Base-by-base conservation (phyloP, 2,113 vertebrate genomes). In the Syngnathus typhle region DNA sequence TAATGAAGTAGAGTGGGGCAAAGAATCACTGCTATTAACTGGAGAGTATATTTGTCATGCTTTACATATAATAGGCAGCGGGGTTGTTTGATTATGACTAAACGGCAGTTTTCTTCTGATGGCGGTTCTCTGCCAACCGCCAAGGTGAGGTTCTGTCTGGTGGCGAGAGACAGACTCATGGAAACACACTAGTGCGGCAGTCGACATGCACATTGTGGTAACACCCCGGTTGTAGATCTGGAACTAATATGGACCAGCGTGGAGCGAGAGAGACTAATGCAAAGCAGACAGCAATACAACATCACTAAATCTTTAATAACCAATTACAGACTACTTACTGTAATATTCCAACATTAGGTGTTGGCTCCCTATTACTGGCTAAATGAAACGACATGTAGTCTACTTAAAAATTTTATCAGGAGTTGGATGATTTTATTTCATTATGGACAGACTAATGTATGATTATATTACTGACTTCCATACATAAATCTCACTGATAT, bases 61-160 rank as follows among this genome's bases (percentile, higher is more conserved):
- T 60, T 60, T 60, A n/a, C 19, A 41, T 60, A 39, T 60, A 60
- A 41, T 23, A 16, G 19, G 60, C 58, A 38, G 7, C 15, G 18
- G 11, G n/a, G 38, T 21, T 21, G 19, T 61, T 61, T 61, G 19
- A 61, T 41, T 19, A 60, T 19, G 59, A 39, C 59, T 58, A 58
- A 58, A 58, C 55, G 7, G 23, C 23, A 7, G 23, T 16, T 56
- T 56, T 32, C 54, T 32, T 56, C 54, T 56, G 54, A 56, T 56
- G 55, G 55, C 27, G 6, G 27, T 58, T 38, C 7, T n/a, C 18
- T 39, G 37, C 18, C 37, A 12, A 16, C 37, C 19, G 16, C 38
- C 37, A 38, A 18, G 59, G 59, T 60, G 37, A 60, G 59, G 55
- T 58, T 58, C 5, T 32, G 23, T 58, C 55, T 58, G 55, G 55